Percentiles rank a stretch among this genome's conserved stretches.
These are phyloP conservation scores for Alentia gelatinosa DNA, from an alignment of 2,888 invertebrate genomes.

Conservation along the genomic window DNA sequence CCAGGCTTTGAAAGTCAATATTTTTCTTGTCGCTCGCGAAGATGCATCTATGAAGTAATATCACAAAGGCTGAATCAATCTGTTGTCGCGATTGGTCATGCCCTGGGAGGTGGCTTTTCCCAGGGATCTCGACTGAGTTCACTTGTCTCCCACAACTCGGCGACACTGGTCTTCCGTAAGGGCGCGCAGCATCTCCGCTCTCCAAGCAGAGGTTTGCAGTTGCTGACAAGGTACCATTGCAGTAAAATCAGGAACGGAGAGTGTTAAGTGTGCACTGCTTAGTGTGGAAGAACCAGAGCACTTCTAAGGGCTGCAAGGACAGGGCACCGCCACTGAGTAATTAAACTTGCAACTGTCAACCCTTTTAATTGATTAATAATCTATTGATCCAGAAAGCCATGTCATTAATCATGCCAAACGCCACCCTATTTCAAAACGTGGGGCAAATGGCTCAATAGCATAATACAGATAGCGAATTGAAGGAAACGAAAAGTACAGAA, in stretches of 20 bases:
- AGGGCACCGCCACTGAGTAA: neutral
- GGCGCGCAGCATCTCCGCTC: neutral
- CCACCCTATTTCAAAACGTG: no score
- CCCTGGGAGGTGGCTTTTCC: neutral
- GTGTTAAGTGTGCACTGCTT: no score
- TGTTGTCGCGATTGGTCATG: neutral
- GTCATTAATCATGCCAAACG: neutral
- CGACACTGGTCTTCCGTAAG: neutral
- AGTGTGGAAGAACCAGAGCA: no score
- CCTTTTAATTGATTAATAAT: neutral
- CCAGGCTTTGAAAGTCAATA: neutral
- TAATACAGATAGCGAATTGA: no score
- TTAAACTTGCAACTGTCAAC: neutral
- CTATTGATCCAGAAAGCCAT: neutral
- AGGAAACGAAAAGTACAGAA: no score
- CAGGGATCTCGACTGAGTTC: neutral
- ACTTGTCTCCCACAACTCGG: neutral
- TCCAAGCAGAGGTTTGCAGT: neutral
- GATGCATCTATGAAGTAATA: neutral
- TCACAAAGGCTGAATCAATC: neutral
- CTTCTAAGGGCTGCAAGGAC: neutral
- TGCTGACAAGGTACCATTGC: neutral
- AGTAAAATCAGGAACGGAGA: neutral
- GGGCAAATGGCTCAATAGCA: no score
- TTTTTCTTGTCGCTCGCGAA: neutral